phyloP scores from a whole-genome alignment of 2,888 invertebrate species.

The Epicampocera succincta region DNA sequence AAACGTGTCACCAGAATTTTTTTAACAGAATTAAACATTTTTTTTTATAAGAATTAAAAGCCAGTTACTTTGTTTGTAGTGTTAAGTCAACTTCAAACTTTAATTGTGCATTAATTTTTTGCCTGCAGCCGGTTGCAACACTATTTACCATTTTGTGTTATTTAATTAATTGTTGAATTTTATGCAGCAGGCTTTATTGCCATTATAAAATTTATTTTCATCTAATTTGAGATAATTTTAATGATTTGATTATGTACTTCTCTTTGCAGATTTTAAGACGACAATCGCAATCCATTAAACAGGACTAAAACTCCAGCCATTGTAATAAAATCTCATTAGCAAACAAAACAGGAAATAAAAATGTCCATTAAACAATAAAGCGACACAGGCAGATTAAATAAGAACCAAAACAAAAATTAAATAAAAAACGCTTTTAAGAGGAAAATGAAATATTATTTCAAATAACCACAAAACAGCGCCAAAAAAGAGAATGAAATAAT shows the following conservation, averaged over 20 bases:
- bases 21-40: too few species aligned
- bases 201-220: neutral
- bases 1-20: too few species aligned
- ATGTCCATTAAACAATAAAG: constrained; percentile 66
- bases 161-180: neutral
- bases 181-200: neutral
- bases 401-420: constrained; percentile 37
- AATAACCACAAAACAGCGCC: constrained; percentile 49
- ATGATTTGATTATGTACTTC: constrained; percentile 28
- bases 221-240: neutral
- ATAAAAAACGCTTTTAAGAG: constrained; percentile 38
- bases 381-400: constrained; percentile 23
- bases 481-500: neutral
- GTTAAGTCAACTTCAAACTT: too few species aligned
- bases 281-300: constrained; percentile 27
- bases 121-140: too few species aligned
- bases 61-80: too few species aligned
- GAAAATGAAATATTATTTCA: constrained; percentile 68
- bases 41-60: too few species aligned
- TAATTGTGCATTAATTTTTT: too few species aligned
- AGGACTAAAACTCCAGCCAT: constrained; percentile 6
- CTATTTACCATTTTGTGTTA: too few species aligned
- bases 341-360: constrained; percentile 67
- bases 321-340: constrained; percentile 63
- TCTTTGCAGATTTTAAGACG: constrained; percentile 56